These are phyloP conservation scores for Gymnarchus niloticus DNA, from an alignment of 2,113 vertebrate genomes.

Conservation along the genomic window DNA sequence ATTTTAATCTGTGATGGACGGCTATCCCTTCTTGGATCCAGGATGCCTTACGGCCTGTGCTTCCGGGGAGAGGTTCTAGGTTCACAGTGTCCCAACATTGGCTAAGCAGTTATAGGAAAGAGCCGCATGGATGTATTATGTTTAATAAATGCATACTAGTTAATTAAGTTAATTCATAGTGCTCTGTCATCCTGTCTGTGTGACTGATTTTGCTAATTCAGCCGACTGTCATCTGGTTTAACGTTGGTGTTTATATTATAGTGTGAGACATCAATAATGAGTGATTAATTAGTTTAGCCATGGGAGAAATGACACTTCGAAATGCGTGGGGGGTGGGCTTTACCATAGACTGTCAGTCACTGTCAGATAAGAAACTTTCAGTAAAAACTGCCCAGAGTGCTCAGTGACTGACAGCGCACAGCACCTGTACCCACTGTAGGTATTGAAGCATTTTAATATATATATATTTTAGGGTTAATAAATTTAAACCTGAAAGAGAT, in stretches of 20 bases:
- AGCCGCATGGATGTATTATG: background rate
- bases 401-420: background rate
- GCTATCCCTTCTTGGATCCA: too few relatives aligned
- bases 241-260: background rate
- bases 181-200: background rate
- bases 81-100: too few relatives aligned
- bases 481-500: too few relatives aligned
- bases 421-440: background rate
- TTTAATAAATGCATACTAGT: background rate
- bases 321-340: background rate
- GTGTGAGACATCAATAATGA: background rate
- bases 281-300: background rate
- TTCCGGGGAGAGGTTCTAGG: too few relatives aligned
- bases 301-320: background rate
- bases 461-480: too few relatives aligned
- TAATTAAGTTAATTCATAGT: background rate
- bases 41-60: too few relatives aligned
- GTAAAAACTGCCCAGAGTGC: background rate
- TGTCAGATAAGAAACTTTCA: background rate
- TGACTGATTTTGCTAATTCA: background rate
- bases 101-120: background rate
- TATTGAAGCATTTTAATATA: background rate
- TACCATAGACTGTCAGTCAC: background rate
- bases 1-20: too few relatives aligned
- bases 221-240: background rate